A percentile compares a stretch with the other conserved stretches of the same genome.
Evolutionary conservation across 2,113 vertebrate genomes (phyloP).

Genomic region (Pelecanoides urinatrix): DNA sequence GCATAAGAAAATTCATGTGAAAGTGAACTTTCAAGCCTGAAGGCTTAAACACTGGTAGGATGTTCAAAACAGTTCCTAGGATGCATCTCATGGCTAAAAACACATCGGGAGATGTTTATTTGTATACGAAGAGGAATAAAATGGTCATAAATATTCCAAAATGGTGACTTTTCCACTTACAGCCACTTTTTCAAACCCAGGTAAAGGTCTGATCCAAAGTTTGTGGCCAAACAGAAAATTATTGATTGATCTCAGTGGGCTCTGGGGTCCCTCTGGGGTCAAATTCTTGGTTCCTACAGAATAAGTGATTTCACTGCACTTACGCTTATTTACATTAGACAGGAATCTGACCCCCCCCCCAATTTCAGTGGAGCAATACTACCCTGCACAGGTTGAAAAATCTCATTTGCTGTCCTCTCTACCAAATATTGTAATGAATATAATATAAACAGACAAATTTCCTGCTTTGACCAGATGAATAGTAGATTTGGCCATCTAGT

Average conservation of each 20-base stretch:
- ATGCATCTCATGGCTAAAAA: background rate
- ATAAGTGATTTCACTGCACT: background rate
- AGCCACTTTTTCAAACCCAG: background rate
- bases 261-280: background rate
- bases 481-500: background rate
- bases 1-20: background rate
- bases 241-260: background rate
- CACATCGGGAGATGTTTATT: background rate
- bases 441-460: background rate
- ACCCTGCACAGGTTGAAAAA: background rate
- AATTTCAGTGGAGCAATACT: background rate
- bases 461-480: background rate
- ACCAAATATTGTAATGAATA: background rate
- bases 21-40: background rate
- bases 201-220: background rate
- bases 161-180: background rate
- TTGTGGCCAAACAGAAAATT: background rate
- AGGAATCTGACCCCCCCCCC: background rate
- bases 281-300: background rate
- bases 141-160: background rate
- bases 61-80: background rate
- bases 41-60: background rate
- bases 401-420: background rate
- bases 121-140: background rate
- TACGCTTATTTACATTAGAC: background rate